Evolutionary conservation across 2,797 vertebrate species (phyloP).

Genomic region (Amblyraja radiata): DNA sequence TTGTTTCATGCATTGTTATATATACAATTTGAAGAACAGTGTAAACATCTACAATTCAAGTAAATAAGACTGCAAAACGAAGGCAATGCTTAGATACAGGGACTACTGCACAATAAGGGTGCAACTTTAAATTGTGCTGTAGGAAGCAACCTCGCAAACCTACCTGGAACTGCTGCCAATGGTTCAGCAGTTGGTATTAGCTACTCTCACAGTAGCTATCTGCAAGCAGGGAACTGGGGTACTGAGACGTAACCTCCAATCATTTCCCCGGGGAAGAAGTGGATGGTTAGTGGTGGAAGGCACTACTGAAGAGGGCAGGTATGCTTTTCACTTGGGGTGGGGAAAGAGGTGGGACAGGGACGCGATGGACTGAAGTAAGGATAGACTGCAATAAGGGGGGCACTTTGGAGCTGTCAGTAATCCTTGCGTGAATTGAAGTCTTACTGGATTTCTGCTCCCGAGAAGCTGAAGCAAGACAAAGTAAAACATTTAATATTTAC

Average conservation of each 20-base stretch:
- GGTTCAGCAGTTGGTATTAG: not conserved
- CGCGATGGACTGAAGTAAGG: not conserved
- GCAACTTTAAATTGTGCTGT: not conserved
- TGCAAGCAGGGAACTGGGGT: not conserved
- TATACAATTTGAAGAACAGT: conserved; percentile 28
- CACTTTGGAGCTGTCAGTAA: not conserved
- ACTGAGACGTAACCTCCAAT: not conserved
- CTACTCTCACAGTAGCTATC: not conserved
- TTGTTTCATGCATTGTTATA: conserved; percentile 27
- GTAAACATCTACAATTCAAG: conserved; percentile 35
- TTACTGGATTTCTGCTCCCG: not conserved
- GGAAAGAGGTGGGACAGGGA: not conserved
- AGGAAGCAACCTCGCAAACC: not conserved
- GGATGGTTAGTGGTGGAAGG: not conserved
- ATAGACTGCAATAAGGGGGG: not conserved
- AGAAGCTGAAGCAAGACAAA: not conserved
- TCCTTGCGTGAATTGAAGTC: not conserved
- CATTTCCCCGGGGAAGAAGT: not conserved
- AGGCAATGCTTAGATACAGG: conserved; percentile 28
- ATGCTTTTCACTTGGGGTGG: not conserved
- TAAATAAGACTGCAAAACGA: conserved; percentile 23
- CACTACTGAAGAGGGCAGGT: not conserved
- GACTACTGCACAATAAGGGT: not conserved
- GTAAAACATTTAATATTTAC: conserved; percentile 8
- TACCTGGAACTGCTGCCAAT: not conserved